Evolutionary conservation across 2,888 invertebrate genomes (phyloP), one percentile per base, ranked within the genome.

Genomic region (Phortica okadai): DNA sequence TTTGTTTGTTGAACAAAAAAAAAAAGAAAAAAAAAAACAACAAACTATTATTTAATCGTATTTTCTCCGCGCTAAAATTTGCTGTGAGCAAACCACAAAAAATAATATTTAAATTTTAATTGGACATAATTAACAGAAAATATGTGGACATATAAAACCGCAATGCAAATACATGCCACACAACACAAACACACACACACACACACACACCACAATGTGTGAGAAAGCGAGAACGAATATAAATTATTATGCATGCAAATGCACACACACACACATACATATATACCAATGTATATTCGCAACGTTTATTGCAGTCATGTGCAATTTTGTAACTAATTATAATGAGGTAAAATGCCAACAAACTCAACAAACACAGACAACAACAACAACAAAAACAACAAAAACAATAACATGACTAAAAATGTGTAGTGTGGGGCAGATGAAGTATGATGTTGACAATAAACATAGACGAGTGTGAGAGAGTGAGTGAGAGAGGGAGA

Each of bases 301-400:
- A 84, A 83, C 85, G 84, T 86, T 86, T 86, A 86, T 86, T 86
- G 86, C 85, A 85, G 83, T 85, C 85, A 82, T 82, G 80, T 84
- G 85, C 84, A 86, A 85, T 86, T 82, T 85, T 82, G 83, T 80
- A 79, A 82, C 86, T 86, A 86, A 86, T 86, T 86, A 86, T 86
- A 86, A 86, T 86, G 58, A 69, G 67, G 74, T 75, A 75, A 75
- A 74, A 75, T 69, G 69, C 69, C 69, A 44, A 69, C 67, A 74
- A 74, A 75, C 58, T 69, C 54, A 72, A 72, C 70, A 72, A 72
- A 72, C 4, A 66, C 42, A 66, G 66, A 66, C 25, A 64, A 64
- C 33, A 64, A 25, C 25, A 8, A 41, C 10, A 66, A 66, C 25
- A 64, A 64, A 2, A 64, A 25, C 25, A 8, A 41, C 10, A 66